These are phyloP conservation scores for Rynchops niger DNA, from an alignment of 2,113 vertebrate genomes.

Conservation along the genomic window DNA sequence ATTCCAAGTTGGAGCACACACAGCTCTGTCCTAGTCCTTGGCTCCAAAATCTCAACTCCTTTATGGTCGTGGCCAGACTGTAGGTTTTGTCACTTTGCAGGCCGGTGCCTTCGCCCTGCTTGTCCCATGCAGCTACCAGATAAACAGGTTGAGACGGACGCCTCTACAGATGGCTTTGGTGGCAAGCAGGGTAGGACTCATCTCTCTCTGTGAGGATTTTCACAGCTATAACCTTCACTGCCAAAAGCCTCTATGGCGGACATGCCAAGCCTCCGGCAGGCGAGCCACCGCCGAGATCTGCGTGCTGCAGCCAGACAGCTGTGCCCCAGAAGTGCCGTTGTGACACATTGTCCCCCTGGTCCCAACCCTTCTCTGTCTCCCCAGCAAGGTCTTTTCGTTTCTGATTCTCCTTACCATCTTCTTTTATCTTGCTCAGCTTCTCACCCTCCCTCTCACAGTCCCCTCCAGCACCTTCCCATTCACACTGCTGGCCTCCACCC, in stretches of 20 bases:
- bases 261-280: rapidly evolving
- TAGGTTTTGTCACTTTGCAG: background rate
- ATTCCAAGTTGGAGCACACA: background rate
- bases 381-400: background rate
- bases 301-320: rapidly evolving
- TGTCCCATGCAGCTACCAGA: background rate
- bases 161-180: background rate
- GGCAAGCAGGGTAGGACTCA: background rate
- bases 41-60: background rate
- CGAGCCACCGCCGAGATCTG: background rate
- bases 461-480: background rate
- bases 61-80: background rate
- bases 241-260: background rate
- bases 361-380: rapidly evolving
- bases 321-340: background rate
- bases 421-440: background rate
- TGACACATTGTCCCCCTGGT: rapidly evolving
- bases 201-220: background rate
- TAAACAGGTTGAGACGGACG: background rate
- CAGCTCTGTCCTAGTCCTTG: background rate
- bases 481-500: background rate
- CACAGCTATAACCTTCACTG: background rate
- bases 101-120: background rate
- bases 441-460: background rate
- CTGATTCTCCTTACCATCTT: background rate